These are phyloP conservation scores for Buteo buteo DNA, from an alignment of 2,113 vertebrate genomes.

Conservation along the genomic window DNA sequence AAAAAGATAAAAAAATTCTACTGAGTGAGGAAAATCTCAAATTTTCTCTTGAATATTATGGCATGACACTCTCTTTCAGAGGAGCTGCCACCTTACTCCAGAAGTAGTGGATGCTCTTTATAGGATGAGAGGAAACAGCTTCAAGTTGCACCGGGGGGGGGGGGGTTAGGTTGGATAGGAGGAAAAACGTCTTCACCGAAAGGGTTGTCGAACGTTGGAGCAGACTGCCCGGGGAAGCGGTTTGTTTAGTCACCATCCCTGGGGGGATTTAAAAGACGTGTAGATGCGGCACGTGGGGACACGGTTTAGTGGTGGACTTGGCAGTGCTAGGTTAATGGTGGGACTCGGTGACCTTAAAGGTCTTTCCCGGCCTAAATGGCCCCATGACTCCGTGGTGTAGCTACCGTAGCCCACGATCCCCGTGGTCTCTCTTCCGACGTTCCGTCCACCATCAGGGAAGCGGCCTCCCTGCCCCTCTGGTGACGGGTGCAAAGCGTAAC, in stretches of 20 bases:
- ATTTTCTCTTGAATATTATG: not conserved
- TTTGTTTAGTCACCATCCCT: no score
- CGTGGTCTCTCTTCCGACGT: rapidly evolving
- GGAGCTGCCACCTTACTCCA: no score
- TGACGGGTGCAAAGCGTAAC: rapidly evolving
- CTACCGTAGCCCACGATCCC: rapidly evolving
- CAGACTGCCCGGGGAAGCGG: not conserved
- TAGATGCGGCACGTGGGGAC: not conserved
- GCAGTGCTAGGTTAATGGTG: not conserved
- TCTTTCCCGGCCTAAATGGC: not conserved
- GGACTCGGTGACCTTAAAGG: not conserved
- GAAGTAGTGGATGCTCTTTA: not conserved
- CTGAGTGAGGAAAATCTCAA: not conserved
- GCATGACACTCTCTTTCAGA: no score
- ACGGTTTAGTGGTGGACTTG: rapidly evolving
- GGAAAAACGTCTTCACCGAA: not conserved
- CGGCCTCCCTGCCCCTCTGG: rapidly evolving
- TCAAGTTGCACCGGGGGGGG: no score
- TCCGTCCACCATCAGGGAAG: no score
- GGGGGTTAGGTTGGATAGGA: not conserved
- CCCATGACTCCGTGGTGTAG: rapidly evolving
- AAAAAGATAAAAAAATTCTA: not conserved
- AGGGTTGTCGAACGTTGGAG: not conserved
- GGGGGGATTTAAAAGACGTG: rapidly evolving
- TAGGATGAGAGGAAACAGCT: not conserved